These are phyloP conservation scores for Chascanopsetta lugubris DNA, from an alignment of 2,113 vertebrate genomes.

Conservation along the genomic window DNA sequence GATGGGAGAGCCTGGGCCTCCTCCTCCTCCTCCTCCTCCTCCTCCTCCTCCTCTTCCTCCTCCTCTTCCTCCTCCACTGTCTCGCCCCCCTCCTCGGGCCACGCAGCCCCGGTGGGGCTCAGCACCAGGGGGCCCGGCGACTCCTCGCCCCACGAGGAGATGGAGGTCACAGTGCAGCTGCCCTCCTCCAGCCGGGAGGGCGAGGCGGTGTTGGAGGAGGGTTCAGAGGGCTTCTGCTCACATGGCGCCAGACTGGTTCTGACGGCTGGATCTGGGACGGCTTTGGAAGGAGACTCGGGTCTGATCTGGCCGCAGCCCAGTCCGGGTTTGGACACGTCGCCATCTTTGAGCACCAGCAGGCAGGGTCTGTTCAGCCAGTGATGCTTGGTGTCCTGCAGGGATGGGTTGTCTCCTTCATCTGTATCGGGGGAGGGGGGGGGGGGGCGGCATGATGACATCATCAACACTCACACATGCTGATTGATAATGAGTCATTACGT, in stretches of 20 bases:
- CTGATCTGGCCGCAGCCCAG: constrained; percentile 51
- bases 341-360: constrained; percentile 72
- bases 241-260: constrained; percentile 53
- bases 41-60: constrained; percentile 51
- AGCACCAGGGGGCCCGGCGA: constrained; percentile 68
- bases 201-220: constrained; percentile 66
- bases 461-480: constrained; percentile 18
- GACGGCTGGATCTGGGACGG: constrained; percentile 61
- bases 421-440: constrained; percentile 63
- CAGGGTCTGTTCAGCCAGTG: constrained; percentile 76
- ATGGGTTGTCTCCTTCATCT: constrained; percentile 91
- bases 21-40: constrained; percentile 36
- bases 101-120: constrained; percentile 66
- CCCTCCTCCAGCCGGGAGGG: constrained; percentile 83
- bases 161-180: constrained; percentile 78
- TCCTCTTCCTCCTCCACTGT: constrained; percentile 38
- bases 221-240: constrained; percentile 51
- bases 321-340: constrained; percentile 60
- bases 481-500: constrained; percentile 15
- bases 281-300: constrained; percentile 67
- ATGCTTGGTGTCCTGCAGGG: constrained; percentile 83
- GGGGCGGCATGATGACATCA: constrained; percentile 17
- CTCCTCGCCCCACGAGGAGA: constrained; percentile 78
- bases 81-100: constrained; percentile 54
- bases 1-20: constrained; percentile 75